Conservation (phyloP, 2,113 vertebrate genomes). For the Megaceryle torquata region DNA sequence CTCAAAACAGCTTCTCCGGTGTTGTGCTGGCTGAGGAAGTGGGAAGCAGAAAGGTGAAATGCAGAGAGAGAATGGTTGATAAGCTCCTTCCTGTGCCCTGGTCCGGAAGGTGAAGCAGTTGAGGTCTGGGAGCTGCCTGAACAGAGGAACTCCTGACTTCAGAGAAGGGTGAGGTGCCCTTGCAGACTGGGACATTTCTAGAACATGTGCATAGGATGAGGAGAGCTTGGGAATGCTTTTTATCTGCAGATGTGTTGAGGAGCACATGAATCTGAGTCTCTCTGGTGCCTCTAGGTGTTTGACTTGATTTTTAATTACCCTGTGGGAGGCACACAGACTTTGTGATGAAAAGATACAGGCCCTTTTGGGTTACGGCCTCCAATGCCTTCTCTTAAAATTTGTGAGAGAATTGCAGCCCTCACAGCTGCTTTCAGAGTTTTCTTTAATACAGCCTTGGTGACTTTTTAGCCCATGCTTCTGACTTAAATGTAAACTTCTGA, state of each 20-base stretch:
- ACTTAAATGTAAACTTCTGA: neutral
- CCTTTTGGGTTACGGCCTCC: neutral
- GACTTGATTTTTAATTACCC: conserved; percentile 15
- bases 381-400: neutral
- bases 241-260: neutral
- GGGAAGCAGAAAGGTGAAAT: neutral
- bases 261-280: neutral
- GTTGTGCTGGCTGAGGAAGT: neutral
- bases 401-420: neutral
- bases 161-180: neutral
- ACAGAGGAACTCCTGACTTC: neutral
- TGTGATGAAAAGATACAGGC: neutral
- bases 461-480: neutral
- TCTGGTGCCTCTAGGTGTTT: neutral
- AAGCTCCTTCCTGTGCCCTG: neutral
- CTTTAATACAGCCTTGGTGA: neutral
- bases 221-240: neutral
- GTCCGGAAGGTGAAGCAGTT: neutral
- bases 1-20: neutral
- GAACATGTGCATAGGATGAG: neutral
- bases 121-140: neutral
- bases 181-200: neutral
- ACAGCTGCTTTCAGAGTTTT: neutral
- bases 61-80: neutral
- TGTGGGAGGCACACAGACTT: neutral